Percentiles rank a stretch among this genome's conserved stretches.
Evolutionary conservation across 2,888 invertebrate genomes (phyloP).

Genomic region (Eristalis arbustorum): DNA sequence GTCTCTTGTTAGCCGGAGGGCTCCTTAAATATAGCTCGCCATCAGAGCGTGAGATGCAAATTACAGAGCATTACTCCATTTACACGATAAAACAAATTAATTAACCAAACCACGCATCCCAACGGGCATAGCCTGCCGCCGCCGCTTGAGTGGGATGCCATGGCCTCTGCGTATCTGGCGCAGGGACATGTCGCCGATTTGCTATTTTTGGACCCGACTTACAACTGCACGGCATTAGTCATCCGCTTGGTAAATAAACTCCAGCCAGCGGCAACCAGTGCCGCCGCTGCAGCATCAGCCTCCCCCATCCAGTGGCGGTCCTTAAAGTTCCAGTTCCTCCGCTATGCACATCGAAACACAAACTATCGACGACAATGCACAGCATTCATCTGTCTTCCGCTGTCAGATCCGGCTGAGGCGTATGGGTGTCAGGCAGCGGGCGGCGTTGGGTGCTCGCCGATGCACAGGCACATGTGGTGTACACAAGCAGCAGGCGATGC

Average conservation of each 20-base stretch:
- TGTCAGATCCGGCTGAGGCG: constrained; percentile 43
- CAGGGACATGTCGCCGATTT: constrained; percentile 59
- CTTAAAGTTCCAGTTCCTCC: constrained; percentile 18
- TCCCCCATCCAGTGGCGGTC: constrained; percentile 32
- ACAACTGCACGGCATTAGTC: constrained; percentile 66
- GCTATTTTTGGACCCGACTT: constrained; percentile 61
- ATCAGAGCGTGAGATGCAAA: constrained; percentile 58
- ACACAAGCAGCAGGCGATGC: constrained; percentile 65
- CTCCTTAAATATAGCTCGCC: constrained; percentile 54
- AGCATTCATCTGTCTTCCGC: constrained; percentile 65
- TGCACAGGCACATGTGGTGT: constrained; percentile 59
- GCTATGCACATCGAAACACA: constrained; percentile 46
- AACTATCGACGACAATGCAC: constrained; percentile 59
- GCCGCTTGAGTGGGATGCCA: constrained; percentile 40
- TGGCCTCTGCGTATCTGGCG: constrained; percentile 12
- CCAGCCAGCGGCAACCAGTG: neutral
- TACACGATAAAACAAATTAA: constrained; percentile 68
- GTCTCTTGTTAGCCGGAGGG: constrained; percentile 39
- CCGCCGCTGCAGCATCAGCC: neutral
- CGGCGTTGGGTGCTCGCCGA: constrained; percentile 2
- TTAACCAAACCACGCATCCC: constrained; percentile 51
- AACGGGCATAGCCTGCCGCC: constrained; percentile 2
- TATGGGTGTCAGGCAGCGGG: neutral
- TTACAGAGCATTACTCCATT: constrained; percentile 66
- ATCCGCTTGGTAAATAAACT: constrained; percentile 56